phyloP scores from a whole-genome alignment of 2,888 invertebrate genomes.

The Epirrhoe alternata region DNA sequence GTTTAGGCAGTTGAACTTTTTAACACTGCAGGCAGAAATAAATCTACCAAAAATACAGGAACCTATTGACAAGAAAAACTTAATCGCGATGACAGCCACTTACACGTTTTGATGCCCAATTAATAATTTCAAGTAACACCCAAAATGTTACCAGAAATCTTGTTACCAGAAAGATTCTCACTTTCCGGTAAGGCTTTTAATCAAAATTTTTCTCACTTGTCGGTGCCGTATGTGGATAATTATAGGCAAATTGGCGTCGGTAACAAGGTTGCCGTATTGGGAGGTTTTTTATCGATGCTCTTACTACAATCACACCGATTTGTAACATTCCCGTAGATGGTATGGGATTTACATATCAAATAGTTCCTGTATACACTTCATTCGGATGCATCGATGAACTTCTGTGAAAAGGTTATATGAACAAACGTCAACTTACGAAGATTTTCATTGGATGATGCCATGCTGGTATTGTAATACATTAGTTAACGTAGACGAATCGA shows the following conservation, averaged over 20 bases:
- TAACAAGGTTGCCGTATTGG: slow-evolving; percentile 63
- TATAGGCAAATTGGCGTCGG: slow-evolving; percentile 71
- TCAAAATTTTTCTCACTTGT: slow-evolving; percentile 63
- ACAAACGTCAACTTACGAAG: no score
- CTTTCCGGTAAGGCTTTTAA: slow-evolving; percentile 53
- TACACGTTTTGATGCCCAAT: slow-evolving; percentile 17
- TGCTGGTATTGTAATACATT: no score
- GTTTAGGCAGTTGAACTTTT: no score
- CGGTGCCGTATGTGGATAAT: slow-evolving; percentile 71
- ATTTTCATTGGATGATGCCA: no score
- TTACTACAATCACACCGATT: slow-evolving; percentile 30
- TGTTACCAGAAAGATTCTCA: slow-evolving; percentile 33
- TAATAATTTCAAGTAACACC: slow-evolving; percentile 22
- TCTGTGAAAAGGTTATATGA: no score
- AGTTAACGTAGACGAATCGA: no score
- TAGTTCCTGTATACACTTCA: slow-evolving; percentile 10
- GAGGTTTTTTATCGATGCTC: slow-evolving; percentile 56
- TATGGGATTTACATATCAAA: slow-evolving; percentile 19
- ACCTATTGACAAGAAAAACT: neutral
- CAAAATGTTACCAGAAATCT: slow-evolving; percentile 2
- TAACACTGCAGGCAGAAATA: neutral
- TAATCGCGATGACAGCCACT: neutral
- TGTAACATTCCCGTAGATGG: slow-evolving; percentile 25
- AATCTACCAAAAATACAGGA: neutral
- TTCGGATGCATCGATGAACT: no score